A percentile compares a stretch with the other conserved stretches of the same genome.
These are phyloP conservation scores for Coregonus sp. DNA, from an alignment of 2,797 vertebrate species.

Conservation along the genomic window DNA sequence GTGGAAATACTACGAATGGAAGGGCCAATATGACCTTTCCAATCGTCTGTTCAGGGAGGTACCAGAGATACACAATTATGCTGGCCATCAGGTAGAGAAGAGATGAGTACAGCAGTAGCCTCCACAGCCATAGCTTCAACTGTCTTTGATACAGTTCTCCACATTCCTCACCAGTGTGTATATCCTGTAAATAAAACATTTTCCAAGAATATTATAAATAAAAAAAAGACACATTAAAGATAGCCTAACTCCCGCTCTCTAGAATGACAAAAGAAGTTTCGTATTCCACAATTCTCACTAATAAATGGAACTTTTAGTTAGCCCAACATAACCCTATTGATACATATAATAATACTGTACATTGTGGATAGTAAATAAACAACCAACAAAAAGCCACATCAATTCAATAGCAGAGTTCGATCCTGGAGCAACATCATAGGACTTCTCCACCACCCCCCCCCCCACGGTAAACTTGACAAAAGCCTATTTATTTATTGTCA, in stretches of 20 bases:
- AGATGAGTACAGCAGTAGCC: slow-evolving; percentile 89
- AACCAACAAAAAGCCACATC: background rate
- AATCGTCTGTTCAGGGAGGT: slow-evolving; percentile 89
- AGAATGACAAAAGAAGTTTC: background rate
- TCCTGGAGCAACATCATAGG: background rate
- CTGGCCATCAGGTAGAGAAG: slow-evolving; percentile 86
- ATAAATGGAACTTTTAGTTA: background rate
- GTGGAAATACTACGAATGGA: slow-evolving; percentile 89
- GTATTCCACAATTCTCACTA: background rate
- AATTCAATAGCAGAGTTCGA: background rate
- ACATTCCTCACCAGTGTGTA: slow-evolving; percentile 89
- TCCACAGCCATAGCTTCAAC: slow-evolving; percentile 90
- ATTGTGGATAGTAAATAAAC: background rate
- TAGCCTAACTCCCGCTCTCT: background rate
- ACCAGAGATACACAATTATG: slow-evolving; percentile 90
- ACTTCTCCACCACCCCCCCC: background rate
- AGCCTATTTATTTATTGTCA: background rate
- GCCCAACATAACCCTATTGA: background rate
- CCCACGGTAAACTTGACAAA: background rate
- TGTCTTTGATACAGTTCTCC: slow-evolving; percentile 92
- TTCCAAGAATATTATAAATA: background rate
- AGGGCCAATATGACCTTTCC: slow-evolving; percentile 85
- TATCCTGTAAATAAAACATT: slow-evolving; percentile 76
- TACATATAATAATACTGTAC: background rate
- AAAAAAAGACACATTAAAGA: background rate